phyloP scores from a whole-genome alignment of 2,888 invertebrate species.

The Falcaria lacertinaria region DNA sequence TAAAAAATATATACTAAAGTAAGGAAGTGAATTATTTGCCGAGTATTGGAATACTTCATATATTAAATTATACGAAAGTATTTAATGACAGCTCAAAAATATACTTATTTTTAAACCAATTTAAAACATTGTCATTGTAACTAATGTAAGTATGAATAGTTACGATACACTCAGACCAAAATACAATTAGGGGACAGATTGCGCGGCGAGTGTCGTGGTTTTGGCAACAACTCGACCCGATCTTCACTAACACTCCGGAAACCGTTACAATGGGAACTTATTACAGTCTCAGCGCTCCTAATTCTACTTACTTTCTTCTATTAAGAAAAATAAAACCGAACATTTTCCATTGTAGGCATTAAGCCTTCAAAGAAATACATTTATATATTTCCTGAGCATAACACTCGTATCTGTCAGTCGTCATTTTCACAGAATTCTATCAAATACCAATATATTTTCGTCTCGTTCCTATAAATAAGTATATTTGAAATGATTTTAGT shows the following conservation, averaged over 20 bases:
- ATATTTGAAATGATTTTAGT: constrained; percentile 1
- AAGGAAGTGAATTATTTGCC: no score
- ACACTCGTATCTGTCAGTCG: no score
- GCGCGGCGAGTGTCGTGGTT: constrained; percentile 4
- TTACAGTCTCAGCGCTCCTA: not conserved
- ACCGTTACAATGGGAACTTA: not conserved
- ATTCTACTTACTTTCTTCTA: not conserved
- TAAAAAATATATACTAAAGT: no score
- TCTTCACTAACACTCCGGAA: constrained; percentile 5
- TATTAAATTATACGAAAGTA: no score
- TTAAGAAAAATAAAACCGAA: not conserved
- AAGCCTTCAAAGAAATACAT: no score
- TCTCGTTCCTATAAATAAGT: not conserved
- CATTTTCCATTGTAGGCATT: no score
- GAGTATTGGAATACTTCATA: no score
- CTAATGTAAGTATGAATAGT: constrained; percentile 1
- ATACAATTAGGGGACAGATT: constrained; percentile 3
- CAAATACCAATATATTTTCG: not conserved
- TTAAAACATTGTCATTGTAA: no score
- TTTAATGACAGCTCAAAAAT: no score
- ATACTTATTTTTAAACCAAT: no score
- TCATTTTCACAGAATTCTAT: not conserved
- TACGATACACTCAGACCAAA: not conserved
- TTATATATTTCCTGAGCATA: no score
- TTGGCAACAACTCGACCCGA: constrained; percentile 7